A percentile compares a stretch with the other conserved stretches of the same genome.
These are phyloP conservation scores for Heliconius ismenius DNA, from an alignment of 2,888 invertebrate genomes.

Conservation along the genomic window DNA sequence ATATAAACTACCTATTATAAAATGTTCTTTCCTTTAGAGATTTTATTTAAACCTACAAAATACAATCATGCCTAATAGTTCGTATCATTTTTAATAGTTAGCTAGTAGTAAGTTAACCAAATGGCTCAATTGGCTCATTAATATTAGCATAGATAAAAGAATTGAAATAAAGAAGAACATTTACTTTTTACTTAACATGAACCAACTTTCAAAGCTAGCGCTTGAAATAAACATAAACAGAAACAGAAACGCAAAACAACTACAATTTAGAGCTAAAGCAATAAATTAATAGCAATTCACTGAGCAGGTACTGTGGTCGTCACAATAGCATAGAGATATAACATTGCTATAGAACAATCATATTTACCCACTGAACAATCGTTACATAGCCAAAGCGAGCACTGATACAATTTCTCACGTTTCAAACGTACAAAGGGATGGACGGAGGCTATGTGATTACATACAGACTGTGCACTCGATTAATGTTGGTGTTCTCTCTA, in stretches of 20 bases:
- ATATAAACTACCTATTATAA: background rate
- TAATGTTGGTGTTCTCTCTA: conserved; percentile 32
- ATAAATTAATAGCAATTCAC: conserved; percentile 13
- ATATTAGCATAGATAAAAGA: too few relatives aligned
- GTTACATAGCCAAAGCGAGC: conserved; percentile 40
- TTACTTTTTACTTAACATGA: background rate
- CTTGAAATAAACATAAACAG: background rate
- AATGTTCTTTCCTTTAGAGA: too few relatives aligned
- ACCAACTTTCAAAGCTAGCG: background rate
- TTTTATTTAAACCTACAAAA: too few relatives aligned
- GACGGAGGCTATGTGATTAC: conserved; percentile 34
- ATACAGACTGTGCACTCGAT: conserved; percentile 34
- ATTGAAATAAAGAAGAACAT: background rate
- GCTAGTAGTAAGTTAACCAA: too few relatives aligned
- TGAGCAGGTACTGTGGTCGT: background rate
- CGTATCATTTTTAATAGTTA: too few relatives aligned
- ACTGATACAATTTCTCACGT: conserved; percentile 62
- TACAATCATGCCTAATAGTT: too few relatives aligned
- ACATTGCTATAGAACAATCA: conserved; percentile 17
- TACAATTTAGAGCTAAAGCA: conserved; percentile 5
- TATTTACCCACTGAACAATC: conserved; percentile 23
- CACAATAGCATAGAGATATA: conserved; percentile 5
- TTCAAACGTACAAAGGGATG: conserved; percentile 47
- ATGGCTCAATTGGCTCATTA: too few relatives aligned
- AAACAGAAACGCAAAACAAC: conserved; percentile 6